phyloP scores from a whole-genome alignment of 2,888 invertebrate genomes.

The Limnephilus marmoratus region DNA sequence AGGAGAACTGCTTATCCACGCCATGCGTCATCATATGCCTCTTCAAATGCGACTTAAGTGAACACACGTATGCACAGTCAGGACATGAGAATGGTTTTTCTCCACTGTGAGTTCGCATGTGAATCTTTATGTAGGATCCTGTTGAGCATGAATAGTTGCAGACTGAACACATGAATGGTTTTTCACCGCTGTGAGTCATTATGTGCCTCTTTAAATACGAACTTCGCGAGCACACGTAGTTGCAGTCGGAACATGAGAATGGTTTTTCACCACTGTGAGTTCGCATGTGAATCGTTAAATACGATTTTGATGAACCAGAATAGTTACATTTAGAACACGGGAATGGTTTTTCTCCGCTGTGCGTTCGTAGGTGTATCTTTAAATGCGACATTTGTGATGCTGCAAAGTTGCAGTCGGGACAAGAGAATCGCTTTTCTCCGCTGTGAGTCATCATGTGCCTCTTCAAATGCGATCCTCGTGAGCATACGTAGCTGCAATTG shows the following conservation, averaged over 20 bases:
- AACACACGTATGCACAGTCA: background rate
- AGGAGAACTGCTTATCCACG: conserved; percentile 22
- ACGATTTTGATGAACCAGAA: background rate
- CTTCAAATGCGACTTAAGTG: conserved; percentile 5
- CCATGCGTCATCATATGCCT: background rate
- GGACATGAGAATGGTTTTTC: conserved; percentile 38
- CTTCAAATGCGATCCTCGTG: background rate
- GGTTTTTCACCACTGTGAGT: background rate
- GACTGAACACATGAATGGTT: background rate
- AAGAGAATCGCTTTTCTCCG: conserved; percentile 3
- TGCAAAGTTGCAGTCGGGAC: background rate
- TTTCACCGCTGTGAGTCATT: background rate
- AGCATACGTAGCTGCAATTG: background rate
- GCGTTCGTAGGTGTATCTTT: background rate
- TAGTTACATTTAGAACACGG: background rate
- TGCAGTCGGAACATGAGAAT: background rate
- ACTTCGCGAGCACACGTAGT: background rate
- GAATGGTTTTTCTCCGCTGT: background rate
- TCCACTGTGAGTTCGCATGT: conserved; percentile 26
- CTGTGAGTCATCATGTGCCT: conserved; percentile 15
- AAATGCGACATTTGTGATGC: background rate
- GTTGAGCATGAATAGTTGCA: background rate
- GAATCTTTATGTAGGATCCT: conserved; percentile 21
- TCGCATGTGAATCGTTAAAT: background rate
- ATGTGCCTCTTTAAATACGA: conserved; percentile 4